Conservation (phyloP, 2,888 invertebrate species). For the Parthenolecanium corni region DNA sequence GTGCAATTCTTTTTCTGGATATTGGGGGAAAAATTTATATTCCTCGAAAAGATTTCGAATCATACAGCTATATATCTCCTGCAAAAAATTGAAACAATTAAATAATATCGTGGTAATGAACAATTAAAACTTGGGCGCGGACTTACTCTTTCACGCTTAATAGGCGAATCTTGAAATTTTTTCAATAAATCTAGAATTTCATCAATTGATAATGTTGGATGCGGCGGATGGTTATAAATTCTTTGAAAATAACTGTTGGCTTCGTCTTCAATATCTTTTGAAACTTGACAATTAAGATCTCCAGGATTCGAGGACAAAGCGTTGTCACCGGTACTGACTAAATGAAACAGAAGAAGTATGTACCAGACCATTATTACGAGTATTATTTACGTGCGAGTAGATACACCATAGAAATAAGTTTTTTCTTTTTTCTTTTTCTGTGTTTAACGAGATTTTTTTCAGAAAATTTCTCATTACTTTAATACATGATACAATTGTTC, state of each 20-base stretch:
- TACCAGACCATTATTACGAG: not conserved
- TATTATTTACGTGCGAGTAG: too few species aligned
- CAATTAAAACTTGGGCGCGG: not conserved
- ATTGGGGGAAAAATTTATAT: constrained; percentile 95
- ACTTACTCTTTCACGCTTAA: constrained; percentile 61
- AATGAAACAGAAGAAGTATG: not conserved
- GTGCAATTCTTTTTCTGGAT: constrained; percentile 93
- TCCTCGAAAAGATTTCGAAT: constrained; percentile 96
- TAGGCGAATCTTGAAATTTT: constrained; percentile 83
- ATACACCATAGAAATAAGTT: too few species aligned
- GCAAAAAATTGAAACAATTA: constrained; percentile 29
- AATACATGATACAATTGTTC: too few species aligned
- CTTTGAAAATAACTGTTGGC: constrained; percentile 97
- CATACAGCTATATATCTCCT: constrained; percentile 86
- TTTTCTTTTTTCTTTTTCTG: too few species aligned
- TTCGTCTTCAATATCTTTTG: constrained; percentile 96
- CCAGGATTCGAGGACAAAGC: not conserved
- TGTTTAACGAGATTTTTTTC: too few species aligned
- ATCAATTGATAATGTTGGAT: constrained; percentile 84
- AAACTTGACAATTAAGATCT: constrained; percentile 46
- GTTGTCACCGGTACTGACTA: constrained; percentile 4
- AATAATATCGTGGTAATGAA: not conserved
- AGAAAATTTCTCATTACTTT: too few species aligned
- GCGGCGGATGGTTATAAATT: constrained; percentile 95
- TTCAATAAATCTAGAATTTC: constrained; percentile 93